Base-by-base conservation (phyloP, 2,113 vertebrate genomes). In the Vidua chalybeata region DNA sequence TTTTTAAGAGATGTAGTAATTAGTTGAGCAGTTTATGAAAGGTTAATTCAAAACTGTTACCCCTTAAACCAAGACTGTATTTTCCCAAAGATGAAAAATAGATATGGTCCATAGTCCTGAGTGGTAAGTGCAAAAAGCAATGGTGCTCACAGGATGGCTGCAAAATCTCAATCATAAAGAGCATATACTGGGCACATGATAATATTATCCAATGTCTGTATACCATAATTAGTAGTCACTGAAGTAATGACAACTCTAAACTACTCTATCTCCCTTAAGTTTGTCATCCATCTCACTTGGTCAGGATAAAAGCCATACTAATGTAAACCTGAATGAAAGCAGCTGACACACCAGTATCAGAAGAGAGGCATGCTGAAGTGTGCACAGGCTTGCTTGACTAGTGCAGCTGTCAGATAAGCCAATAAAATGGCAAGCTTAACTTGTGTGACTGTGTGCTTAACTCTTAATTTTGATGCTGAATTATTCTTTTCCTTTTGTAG, bases 281-380 rank as follows among this genome's bases (percentile, higher is more conserved):
- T 92, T 84, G 52, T 75, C 31, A 74, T 66, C 41, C 27, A 10
- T 69, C 64, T 77, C 10, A 18, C 49, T 77, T 87, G 37, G 27
- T 55, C 41, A 62, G 49, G 74, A 35, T 78, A 82, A 89, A 75
- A 82, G 15, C 19, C 9, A 3, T 28, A 15, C 56, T 66, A 45
- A 35, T 54, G 28, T 37, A 84, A 73, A 81, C 11, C 12, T 69
- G 67, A 68, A 45, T n/a, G 48, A 54, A 62, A 54, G 37, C 33
- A 51, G 11, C 46, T 62, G 76, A 33, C 2, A 33, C 2, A 11
- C 9, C 41, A 37, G 0, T 55, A 43, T n/a, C 22, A 26, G 41
- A 48, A 10, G 51, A 33, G 17, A 31, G 39, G 24, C 59, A 20
- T 0, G 0, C 19, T 55, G 49, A 30, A 23, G 35, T 72, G 27